Conservation (phyloP, 2,888 invertebrate genomes). For the Brachypalpus laphriformis region DNA sequence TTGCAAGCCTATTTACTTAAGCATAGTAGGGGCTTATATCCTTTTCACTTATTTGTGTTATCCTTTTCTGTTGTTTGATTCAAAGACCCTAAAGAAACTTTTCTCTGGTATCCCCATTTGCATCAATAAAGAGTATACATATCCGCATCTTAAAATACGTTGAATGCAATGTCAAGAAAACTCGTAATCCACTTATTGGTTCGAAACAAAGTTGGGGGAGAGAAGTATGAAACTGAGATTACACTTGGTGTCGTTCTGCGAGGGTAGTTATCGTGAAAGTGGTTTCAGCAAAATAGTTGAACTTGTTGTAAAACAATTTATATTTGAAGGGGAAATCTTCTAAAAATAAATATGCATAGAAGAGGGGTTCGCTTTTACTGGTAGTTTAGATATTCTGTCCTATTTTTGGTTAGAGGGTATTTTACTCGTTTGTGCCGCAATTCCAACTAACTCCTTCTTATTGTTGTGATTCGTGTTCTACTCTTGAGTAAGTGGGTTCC, state of each 20-base stretch:
- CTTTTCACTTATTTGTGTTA: neutral
- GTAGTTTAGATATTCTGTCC: too few relatives aligned
- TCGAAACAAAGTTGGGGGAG: constrained; percentile 23
- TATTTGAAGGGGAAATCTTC: neutral
- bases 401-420: too few relatives aligned
- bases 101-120: neutral
- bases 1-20: constrained; percentile 8
- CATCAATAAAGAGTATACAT: neutral
- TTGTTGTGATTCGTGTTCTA: too few relatives aligned
- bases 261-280: neutral
- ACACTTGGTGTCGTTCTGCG: constrained; percentile 2
- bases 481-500: too few relatives aligned
- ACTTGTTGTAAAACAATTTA: constrained; percentile 11
- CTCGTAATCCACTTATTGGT: constrained; percentile 30
- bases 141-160: neutral
- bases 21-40: neutral
- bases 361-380: neutral
- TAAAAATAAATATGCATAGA: neutral
- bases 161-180: neutral
- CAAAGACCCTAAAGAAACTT: neutral
- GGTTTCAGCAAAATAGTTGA: constrained; percentile 4
- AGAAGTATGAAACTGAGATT: neutral
- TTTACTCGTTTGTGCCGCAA: too few relatives aligned
- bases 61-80: neutral
- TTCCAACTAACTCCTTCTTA: too few relatives aligned